phyloP scores from a whole-genome alignment of 2,113 vertebrate genomes.

The Ictidomys tridecemlineatus region DNA sequence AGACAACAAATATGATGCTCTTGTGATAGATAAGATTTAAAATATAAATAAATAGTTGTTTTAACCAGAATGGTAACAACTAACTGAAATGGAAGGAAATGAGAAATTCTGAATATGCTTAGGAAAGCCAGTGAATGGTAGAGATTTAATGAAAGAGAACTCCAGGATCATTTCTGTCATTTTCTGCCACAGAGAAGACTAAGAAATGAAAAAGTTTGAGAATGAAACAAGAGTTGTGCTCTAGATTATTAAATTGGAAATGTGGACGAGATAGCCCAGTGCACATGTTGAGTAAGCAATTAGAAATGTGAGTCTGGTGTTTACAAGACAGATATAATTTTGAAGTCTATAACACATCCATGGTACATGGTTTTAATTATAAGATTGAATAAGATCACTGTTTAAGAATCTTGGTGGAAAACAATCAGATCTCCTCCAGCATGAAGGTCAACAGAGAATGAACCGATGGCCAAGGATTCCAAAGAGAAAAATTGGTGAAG shows the following conservation, averaged over 20 bases:
- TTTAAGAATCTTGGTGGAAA: not conserved
- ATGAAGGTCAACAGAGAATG: not conserved
- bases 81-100: not conserved
- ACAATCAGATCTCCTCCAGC: not conserved
- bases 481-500: not conserved
- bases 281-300: not conserved
- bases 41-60: not conserved
- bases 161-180: not conserved
- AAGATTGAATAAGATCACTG: not conserved
- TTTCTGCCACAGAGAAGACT: conserved; percentile 24
- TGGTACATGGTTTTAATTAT: not conserved
- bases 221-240: not conserved
- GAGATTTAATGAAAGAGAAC: not conserved
- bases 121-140: not conserved
- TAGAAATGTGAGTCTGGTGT: not conserved
- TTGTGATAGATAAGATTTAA: not conserved
- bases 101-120: not conserved
- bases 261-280: not conserved
- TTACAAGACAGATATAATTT: not conserved
- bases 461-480: not conserved
- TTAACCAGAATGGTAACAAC: not conserved
- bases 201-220: not conserved
- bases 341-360: not conserved
- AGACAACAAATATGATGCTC: not conserved
- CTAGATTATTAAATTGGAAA: not conserved